phyloP scores from a whole-genome alignment of 2,888 invertebrate genomes.

The Drosophila austrosaltans region DNA sequence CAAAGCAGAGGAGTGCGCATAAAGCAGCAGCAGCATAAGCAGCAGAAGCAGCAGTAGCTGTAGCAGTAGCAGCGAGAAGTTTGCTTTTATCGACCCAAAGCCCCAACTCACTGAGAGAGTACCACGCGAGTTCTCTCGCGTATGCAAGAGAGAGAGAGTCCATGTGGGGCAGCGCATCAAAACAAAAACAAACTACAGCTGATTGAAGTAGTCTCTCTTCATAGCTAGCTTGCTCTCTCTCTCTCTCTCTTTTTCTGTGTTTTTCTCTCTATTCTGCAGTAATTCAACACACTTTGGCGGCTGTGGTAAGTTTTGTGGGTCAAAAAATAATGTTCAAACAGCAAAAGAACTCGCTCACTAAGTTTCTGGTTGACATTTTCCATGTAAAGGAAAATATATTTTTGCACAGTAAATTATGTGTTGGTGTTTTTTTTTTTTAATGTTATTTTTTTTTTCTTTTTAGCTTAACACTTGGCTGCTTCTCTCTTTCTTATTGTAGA shows the following conservation, averaged over 20 bases:
- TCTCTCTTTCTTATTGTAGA: constrained; percentile 1
- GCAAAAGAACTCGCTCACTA: constrained; percentile 31
- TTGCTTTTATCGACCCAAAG: constrained; percentile 78
- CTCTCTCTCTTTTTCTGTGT: constrained; percentile 11
- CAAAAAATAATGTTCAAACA: constrained; percentile 30
- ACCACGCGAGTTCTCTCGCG: constrained; percentile 46
- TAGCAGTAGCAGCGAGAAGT: constrained; percentile 53
- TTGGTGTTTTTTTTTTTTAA: not conserved
- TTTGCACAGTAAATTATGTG: constrained; percentile 11
- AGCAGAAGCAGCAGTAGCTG: not conserved
- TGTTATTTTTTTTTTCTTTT: not conserved
- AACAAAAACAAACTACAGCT: constrained; percentile 78
- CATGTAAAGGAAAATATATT: constrained; percentile 31
- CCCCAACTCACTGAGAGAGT: constrained; percentile 38
- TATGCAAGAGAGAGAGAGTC: constrained; percentile 28
- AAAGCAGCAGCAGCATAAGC: constrained; percentile 27
- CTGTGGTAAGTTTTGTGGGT: constrained; percentile 43
- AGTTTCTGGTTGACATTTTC: constrained; percentile 6
- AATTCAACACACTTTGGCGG: constrained; percentile 36
- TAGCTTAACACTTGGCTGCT: constrained; percentile 2
- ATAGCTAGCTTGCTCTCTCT: constrained; percentile 19
- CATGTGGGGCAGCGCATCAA: constrained; percentile 54
- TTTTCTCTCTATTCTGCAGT: constrained; percentile 20
- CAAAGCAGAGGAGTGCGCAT: constrained; percentile 1
- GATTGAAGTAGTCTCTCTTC: constrained; percentile 58